Conservation (phyloP, 2,113 vertebrate species). For the Phalacrocorax brasilianus region DNA sequence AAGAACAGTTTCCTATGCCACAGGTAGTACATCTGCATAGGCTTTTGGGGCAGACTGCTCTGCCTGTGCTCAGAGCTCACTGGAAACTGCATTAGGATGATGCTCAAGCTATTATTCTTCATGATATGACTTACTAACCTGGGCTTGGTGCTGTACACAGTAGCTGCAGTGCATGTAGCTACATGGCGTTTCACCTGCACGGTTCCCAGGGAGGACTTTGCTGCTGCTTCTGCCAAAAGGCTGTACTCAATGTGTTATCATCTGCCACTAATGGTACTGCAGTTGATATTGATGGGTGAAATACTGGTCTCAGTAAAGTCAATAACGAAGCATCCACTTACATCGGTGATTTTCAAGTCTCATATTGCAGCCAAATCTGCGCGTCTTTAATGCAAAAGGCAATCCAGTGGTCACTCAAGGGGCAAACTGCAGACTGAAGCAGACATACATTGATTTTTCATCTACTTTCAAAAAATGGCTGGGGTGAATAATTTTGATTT, state of each 20-base stretch:
- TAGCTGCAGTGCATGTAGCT: background rate
- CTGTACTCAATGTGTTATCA: background rate
- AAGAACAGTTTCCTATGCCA: background rate
- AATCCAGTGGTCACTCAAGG: background rate
- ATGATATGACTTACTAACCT: background rate
- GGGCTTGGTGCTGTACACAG: fast-evolving
- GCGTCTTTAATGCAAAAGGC: background rate
- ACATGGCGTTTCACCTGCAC: background rate
- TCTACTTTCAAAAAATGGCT: background rate
- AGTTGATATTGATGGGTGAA: background rate
- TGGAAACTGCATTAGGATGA: background rate
- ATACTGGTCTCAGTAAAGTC: background rate
- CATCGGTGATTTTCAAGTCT: background rate
- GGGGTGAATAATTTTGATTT: background rate
- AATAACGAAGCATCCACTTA: background rate
- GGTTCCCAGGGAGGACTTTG: background rate
- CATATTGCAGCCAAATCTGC: background rate
- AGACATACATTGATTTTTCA: background rate
- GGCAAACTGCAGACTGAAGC: background rate
- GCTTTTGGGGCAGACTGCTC: background rate
- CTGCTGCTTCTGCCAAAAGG: background rate
- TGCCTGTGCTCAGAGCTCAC: background rate
- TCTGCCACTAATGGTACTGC: background rate
- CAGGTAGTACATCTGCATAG: no score
- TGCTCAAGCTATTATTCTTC: background rate